Conservation (phyloP, 2,797 vertebrate species). For the Centroberyx gerrardi region DNA sequence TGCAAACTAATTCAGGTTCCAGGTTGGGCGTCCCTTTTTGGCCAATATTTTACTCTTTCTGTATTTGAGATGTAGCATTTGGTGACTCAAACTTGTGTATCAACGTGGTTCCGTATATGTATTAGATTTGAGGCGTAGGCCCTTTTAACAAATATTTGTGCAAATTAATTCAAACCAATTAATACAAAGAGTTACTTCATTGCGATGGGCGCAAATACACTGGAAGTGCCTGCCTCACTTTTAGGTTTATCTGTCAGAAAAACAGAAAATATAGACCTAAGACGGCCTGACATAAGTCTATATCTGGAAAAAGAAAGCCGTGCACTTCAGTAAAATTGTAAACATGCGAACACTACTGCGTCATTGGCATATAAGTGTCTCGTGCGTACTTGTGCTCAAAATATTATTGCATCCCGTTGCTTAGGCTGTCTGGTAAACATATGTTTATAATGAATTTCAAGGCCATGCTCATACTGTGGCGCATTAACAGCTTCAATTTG, state of each 20-base stretch:
- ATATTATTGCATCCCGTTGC: background rate
- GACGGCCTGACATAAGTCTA: background rate
- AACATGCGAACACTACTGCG: background rate
- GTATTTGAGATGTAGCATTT: background rate
- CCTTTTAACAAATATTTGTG: background rate
- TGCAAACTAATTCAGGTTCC: background rate
- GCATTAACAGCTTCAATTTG: background rate
- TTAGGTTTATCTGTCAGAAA: constrained; percentile 4
- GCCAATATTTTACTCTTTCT: background rate
- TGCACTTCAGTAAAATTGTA: background rate
- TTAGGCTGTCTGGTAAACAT: background rate
- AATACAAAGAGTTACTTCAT: background rate
- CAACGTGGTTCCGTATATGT: background rate
- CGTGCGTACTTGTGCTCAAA: background rate
- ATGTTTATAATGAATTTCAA: background rate
- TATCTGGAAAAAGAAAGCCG: background rate
- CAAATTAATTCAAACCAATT: background rate
- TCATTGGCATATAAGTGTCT: background rate
- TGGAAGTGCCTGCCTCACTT: background rate
- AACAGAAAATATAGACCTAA: too few relatives aligned
- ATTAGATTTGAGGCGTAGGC: background rate
- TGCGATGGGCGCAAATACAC: background rate
- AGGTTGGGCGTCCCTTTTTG: background rate
- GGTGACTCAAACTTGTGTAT: background rate
- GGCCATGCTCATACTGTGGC: background rate